Evolutionary conservation across 2,113 vertebrate species (phyloP), one percentile per base, ranked within the genome.

Genomic region (Plecotus auritus): DNA sequence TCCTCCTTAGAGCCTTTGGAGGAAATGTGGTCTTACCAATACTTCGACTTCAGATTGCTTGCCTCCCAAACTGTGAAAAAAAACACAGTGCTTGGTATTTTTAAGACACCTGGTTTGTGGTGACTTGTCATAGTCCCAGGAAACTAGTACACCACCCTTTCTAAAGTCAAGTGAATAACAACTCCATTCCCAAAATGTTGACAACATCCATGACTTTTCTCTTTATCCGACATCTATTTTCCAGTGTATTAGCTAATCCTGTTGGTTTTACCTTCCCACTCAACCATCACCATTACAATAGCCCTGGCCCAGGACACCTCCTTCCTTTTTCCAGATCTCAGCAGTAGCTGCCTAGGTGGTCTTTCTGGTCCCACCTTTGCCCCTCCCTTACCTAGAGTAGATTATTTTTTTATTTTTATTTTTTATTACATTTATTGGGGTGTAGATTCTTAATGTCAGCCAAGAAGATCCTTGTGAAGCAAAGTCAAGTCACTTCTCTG

Each of bases 1-100:
- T 82, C 35, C 91, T 32, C 42, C 30, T 23, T 51, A 3, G 9
- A 67, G 26, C 3, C 54, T 73, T 82, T 32, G 49, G 72, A 56
- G 20, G 14, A 40, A 61, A 28, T 11, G 0, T 76, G 56, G 35
- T 9, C 20, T 11, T 18, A 0, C 2, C 5, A 45, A 45, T 1
- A 22, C 37, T 23, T n/a, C 42, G 47, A 51, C 45, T 81, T 74
- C 61, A 90, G 66, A 35, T 14, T 59, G 82, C 17, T 66, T 5
- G 1, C 7, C 18, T 42, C 59, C 35, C n/a, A 56, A 88, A 20
- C 18, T 42, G 17, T 74, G 45, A 67, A n/a, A 86, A 78, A 69
- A 61, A 88, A 13, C 47, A 61, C 35, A 2, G 61, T 70, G 74
- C 85, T 28, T 49, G 42, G 40, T 47, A 12, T 17, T 87, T 73